Evolutionary conservation across 2,797 vertebrate genomes (phyloP).

Genomic region (Esox masquinongy): DNA sequence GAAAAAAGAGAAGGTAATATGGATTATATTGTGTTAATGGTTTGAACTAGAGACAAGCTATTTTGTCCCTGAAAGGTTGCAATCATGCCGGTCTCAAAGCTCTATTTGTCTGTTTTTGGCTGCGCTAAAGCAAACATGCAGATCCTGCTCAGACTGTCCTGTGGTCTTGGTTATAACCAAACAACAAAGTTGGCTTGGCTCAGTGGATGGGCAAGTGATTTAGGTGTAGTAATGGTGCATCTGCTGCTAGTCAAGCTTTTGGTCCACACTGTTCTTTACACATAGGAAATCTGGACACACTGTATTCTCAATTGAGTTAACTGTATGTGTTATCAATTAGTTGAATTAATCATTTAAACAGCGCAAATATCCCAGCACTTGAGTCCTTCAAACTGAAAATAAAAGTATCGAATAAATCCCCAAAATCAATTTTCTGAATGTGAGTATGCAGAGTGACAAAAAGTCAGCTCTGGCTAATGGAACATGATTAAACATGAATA

Average conservation of each 20-base stretch:
- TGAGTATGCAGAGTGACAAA: neutral
- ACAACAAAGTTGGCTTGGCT: conserved; percentile 21
- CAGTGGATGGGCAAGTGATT: conserved; percentile 33
- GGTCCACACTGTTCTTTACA: neutral
- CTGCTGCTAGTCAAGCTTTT: neutral
- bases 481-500: neutral
- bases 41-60: no score
- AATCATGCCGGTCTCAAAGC: no score
- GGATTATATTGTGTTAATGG: no score
- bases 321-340: neutral
- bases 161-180: neutral
- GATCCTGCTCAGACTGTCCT: no score
- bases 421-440: neutral
- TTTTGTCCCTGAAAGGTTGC: no score
- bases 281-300: neutral
- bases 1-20: no score
- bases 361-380: neutral
- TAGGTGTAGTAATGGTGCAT: conserved; percentile 19
- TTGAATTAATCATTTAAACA: neutral
- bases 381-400: neutral
- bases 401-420: neutral
- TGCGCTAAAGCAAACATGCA: no score
- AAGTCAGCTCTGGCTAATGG: neutral
- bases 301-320: neutral
- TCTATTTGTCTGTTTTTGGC: conserved; percentile 4